Percentiles rank a stretch among this genome's conserved stretches.
These are phyloP conservation scores for Beris morrisii DNA, from an alignment of 2,888 invertebrate species.

Conservation along the genomic window DNA sequence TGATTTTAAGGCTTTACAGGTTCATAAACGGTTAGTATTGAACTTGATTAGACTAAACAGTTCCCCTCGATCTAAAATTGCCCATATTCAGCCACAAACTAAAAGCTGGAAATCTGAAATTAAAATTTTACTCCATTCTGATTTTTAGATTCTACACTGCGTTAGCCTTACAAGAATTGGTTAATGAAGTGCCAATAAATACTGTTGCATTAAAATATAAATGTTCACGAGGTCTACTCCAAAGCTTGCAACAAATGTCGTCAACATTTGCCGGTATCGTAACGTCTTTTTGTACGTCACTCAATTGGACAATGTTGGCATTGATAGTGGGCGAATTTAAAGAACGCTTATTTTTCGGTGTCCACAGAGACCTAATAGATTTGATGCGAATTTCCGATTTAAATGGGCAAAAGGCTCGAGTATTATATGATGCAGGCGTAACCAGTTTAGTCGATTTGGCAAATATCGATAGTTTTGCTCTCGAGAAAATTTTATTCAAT, in stretches of 20 bases:
- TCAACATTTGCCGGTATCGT: slow-evolving; percentile 98
- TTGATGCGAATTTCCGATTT: slow-evolving; percentile 81
- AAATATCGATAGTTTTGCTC: slow-evolving; percentile 64
- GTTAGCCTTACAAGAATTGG: slow-evolving; percentile 87
- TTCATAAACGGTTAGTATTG: slow-evolving; percentile 65
- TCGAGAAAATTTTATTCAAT: slow-evolving; percentile 78
- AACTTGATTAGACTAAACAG: not conserved
- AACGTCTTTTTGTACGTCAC: slow-evolving; percentile 88
- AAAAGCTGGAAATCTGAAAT: too few relatives aligned
- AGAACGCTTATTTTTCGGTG: slow-evolving; percentile 90
- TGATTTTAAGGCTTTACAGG: slow-evolving; percentile 60
- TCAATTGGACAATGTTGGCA: slow-evolving; percentile 92
- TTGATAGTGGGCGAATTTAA: slow-evolving; percentile 90
- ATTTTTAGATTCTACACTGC: slow-evolving; percentile 78
- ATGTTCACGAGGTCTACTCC: slow-evolving; percentile 86
- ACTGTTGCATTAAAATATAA: slow-evolving; percentile 82
- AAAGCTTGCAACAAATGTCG: slow-evolving; percentile 91
- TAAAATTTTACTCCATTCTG: too few relatives aligned
- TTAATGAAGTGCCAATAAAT: slow-evolving; percentile 83
- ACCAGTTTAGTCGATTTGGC: slow-evolving; percentile 79
- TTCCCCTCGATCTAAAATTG: too few relatives aligned
- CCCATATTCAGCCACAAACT: too few relatives aligned
- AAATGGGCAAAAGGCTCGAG: slow-evolving; percentile 82
- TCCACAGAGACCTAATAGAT: slow-evolving; percentile 89
- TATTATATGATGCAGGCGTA: slow-evolving; percentile 79